These are phyloP conservation scores for Poeciliopsis retropinna DNA, from an alignment of 2,113 vertebrate species.

Conservation along the genomic window DNA sequence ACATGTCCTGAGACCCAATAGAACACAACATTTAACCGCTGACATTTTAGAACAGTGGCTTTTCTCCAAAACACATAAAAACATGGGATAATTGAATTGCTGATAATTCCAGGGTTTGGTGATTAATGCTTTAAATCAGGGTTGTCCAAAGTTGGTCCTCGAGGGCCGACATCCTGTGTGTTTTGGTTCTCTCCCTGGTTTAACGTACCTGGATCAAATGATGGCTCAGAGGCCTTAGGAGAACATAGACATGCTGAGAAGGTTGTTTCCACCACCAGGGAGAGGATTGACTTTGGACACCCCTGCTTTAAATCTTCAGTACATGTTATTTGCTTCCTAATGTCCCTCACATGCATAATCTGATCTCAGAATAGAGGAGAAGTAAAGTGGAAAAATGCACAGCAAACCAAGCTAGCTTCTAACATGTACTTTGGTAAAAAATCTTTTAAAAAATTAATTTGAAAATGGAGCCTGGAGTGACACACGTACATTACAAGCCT, in stretches of 20 bases:
- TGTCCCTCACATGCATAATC: slow-evolving; percentile 20
- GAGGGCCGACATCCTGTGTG: too few species aligned
- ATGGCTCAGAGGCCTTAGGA: too few species aligned
- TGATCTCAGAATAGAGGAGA: neutral
- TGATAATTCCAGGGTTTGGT: neutral
- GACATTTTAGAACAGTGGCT: too few species aligned
- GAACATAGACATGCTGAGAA: too few species aligned
- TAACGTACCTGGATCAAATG: too few species aligned
- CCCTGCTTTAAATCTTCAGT: slow-evolving; percentile 1
- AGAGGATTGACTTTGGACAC: too few species aligned
- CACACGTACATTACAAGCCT: neutral
- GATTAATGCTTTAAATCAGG: neutral
- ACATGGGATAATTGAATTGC: neutral
- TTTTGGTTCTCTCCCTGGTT: too few species aligned
- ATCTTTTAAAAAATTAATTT: neutral
- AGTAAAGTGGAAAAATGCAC: neutral
- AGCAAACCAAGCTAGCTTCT: neutral
- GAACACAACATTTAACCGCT: too few species aligned
- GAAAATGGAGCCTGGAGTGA: neutral
- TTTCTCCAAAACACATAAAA: too few species aligned
- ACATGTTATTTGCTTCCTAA: neutral
- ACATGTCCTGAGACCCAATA: neutral
- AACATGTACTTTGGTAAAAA: neutral
- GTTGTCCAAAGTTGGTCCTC: too few species aligned
- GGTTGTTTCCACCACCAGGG: too few species aligned